Conservation (phyloP, 1,140 invertebrate genomes). For the Agrilus planipennis region DNA sequence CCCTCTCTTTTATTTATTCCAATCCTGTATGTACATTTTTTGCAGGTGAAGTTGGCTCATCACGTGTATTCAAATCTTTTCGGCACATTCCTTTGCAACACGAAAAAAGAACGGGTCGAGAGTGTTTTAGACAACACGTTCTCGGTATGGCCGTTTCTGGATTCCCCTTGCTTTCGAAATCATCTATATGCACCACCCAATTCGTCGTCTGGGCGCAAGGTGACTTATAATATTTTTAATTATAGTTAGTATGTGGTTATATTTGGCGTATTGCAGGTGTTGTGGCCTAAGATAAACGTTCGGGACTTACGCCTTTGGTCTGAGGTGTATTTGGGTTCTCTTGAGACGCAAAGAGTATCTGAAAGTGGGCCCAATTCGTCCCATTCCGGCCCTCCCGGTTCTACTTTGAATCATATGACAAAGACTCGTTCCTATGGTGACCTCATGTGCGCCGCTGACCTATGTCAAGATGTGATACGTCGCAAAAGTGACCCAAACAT, state of each 20-base stretch:
- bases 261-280: conserved; percentile 44
- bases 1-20: not conserved
- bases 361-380: conserved; percentile 13
- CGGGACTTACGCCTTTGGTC: conserved; percentile 74
- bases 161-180: conserved; percentile 68
- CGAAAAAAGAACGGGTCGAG: conserved; percentile 57
- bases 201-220: conserved; percentile 6
- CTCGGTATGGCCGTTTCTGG: conserved; percentile 80
- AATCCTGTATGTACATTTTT: not conserved
- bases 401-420: conserved; percentile 39
- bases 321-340: conserved; percentile 65
- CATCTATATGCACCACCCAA: conserved; percentile 59
- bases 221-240: not conserved
- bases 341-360: conserved; percentile 32
- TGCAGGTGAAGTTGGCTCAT: conserved; percentile 85
- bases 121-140: conserved; percentile 61
- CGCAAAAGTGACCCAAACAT: conserved; percentile 77
- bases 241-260: not conserved
- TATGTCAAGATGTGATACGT: conserved; percentile 39
- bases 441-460: conserved; percentile 51
- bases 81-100: conserved; percentile 94
- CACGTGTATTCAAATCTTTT: conserved; percentile 94
- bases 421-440: conserved; percentile 75
- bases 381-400: conserved; percentile 19
- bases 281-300: conserved; percentile 77